Base-by-base conservation (phyloP, 2,888 invertebrate genomes). In the Aquatica leii region DNA sequence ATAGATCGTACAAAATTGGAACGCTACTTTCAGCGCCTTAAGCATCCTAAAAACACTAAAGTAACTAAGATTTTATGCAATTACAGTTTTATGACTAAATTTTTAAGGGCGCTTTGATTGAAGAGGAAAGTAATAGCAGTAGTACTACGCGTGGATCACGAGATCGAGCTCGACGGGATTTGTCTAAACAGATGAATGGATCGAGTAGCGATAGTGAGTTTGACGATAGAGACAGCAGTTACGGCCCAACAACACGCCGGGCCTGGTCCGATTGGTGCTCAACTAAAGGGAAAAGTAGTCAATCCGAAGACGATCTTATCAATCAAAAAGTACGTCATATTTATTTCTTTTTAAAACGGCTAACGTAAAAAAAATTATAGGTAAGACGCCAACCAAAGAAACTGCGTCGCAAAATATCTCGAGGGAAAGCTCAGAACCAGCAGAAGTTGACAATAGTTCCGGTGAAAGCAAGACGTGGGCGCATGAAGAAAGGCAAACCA, bases 1-100 rank as follows among this genome's bases (percentile, higher is more conserved):
- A 97, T 99, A 80, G 98, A 99, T 87, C 90, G 97, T 81, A 96
- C 96, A 74, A 97, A 95, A 86, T 85, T 95, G 83, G 97, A 97
- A 86, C 90, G 95, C 82, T 97, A 97, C 85, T 97, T 97, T 86
- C 94, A 94, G 84, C 90, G 94, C 82, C 86, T 95, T 84, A 96
- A 95, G 86, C 95, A 94, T 82, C 93, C 93, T 77, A 92, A 91
- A 84, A 86, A 88, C 81, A 24, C 24, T 6, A 89, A 87, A 85
- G 88, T 82, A 75, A 37, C 46, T 56, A 15, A 46, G 12, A 18
- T 35, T 35, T 20, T 18, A 12, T 35, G 34, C 11, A 20, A 17
- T 52, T 15, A 43, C 9, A 31, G 18, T 24, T 20, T 31, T 35
- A 48, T 17, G 12, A 41, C 2, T 41, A 21, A 20, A 34, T 50